Conservation (phyloP, 2,113 vertebrate species). For the Gymnobelideus leadbeateri region DNA sequence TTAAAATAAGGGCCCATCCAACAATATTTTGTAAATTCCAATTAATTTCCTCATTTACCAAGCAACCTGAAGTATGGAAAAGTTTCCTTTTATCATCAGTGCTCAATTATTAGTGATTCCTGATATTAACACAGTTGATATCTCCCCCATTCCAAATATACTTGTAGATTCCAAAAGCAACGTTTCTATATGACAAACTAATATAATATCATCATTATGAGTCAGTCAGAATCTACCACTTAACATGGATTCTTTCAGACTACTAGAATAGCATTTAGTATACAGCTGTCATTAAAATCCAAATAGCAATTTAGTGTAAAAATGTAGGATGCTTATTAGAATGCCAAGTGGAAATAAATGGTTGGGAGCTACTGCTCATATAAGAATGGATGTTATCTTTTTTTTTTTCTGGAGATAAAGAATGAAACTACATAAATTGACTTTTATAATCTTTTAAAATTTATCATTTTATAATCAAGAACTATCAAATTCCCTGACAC, state of each 20-base stretch:
- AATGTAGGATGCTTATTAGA: background rate
- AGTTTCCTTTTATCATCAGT: background rate
- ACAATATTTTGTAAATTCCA: background rate
- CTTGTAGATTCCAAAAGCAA: background rate
- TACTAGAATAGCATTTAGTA: background rate
- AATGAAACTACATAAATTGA: background rate
- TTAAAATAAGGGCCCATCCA: background rate
- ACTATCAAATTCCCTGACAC: background rate
- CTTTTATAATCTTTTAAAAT: background rate
- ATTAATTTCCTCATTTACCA: background rate
- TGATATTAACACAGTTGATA: background rate
- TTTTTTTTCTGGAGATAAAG: background rate
- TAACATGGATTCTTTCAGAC: background rate
- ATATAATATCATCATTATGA: background rate
- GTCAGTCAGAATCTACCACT: background rate
- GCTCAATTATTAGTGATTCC: background rate
- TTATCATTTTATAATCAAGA: background rate
- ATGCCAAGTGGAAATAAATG: background rate
- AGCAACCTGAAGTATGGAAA: background rate
- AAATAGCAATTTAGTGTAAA: background rate
- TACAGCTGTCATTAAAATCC: background rate
- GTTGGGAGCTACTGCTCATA: background rate
- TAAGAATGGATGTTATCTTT: background rate
- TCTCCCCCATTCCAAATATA: background rate
- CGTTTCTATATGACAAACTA: background rate